phyloP scores from a whole-genome alignment of 2,113 vertebrate species.

The Gymnarchus niloticus region DNA sequence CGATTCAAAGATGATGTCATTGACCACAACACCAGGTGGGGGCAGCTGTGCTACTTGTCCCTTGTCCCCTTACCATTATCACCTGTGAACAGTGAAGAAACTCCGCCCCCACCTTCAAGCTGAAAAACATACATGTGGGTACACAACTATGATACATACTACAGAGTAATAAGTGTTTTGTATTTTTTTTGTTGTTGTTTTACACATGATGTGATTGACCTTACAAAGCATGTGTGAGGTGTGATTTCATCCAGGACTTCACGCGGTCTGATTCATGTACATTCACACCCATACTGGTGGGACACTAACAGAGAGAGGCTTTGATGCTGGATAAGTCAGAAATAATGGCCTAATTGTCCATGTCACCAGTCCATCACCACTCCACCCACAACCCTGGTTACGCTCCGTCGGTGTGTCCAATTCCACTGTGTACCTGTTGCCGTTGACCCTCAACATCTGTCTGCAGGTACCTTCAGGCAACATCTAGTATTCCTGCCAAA shows the following conservation, averaged over 20 bases:
- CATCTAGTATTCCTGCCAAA: conserved; percentile 29
- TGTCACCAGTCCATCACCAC: background rate
- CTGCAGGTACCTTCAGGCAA: conserved; percentile 17
- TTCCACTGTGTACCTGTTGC: conserved; percentile 15
- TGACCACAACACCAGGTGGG: background rate
- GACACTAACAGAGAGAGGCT: background rate
- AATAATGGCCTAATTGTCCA: background rate
- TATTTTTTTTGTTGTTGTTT: background rate
- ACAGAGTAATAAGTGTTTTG: background rate
- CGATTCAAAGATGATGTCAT: conserved; percentile 32
- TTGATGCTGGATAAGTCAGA: background rate
- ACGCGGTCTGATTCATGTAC: background rate
- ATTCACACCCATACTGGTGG: background rate
- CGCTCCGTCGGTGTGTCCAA: no score
- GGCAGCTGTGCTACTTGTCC: background rate
- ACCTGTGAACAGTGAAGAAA: no score
- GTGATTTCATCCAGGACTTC: background rate
- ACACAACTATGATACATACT: background rate
- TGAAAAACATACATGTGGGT: background rate
- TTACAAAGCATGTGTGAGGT: background rate
- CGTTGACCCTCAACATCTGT: conserved; percentile 31
- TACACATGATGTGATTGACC: background rate
- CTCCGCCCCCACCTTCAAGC: background rate
- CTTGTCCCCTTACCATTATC: no score
- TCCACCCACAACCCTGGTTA: background rate